These are phyloP conservation scores for Nautilus pompilius DNA, from an alignment of 1,140 invertebrate genomes.

Conservation along the genomic window DNA sequence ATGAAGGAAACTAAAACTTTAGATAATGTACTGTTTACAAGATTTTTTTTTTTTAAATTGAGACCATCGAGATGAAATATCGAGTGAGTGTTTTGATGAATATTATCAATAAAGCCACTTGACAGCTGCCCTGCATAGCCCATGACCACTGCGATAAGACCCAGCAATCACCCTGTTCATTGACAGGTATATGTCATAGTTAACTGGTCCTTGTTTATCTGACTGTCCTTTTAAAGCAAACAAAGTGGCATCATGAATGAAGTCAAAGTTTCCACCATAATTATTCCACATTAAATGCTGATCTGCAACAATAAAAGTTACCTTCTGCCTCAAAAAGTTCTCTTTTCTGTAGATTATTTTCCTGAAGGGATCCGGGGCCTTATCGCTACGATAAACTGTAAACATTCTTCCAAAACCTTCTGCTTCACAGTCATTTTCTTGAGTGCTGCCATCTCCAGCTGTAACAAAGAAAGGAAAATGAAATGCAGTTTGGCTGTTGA, in stretches of 20 bases:
- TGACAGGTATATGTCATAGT: slow-evolving; percentile 13
- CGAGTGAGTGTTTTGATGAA: too few species aligned
- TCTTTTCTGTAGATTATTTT: slow-evolving; percentile 4
- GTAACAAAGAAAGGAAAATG: background rate
- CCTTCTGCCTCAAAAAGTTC: slow-evolving; percentile 4
- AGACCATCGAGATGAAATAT: too few species aligned
- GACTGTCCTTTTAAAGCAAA: slow-evolving; percentile 16
- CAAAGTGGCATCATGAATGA: slow-evolving; percentile 6
- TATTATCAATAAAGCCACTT: slow-evolving; percentile 3
- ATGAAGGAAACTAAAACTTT: too few species aligned
- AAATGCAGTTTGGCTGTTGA: background rate
- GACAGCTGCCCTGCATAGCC: slow-evolving; percentile 9
- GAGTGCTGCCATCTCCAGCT: slow-evolving; percentile 15
- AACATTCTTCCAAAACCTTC: slow-evolving; percentile 11
- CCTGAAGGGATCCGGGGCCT: slow-evolving; percentile 1
- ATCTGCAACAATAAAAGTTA: slow-evolving; percentile 13
- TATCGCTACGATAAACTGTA: slow-evolving; percentile 15
- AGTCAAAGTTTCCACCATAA: slow-evolving; percentile 4
- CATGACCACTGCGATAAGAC: slow-evolving; percentile 13
- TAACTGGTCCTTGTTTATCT: slow-evolving; percentile 15
- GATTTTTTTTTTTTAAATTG: too few species aligned
- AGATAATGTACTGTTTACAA: too few species aligned
- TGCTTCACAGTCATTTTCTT: slow-evolving; percentile 18
- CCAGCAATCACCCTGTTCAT: slow-evolving; percentile 19
- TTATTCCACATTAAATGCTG: slow-evolving; percentile 5